Evolutionary conservation across 2,888 invertebrate genomes (phyloP), one percentile per base, ranked within the genome.

Genomic region (Bombylius discolor): DNA sequence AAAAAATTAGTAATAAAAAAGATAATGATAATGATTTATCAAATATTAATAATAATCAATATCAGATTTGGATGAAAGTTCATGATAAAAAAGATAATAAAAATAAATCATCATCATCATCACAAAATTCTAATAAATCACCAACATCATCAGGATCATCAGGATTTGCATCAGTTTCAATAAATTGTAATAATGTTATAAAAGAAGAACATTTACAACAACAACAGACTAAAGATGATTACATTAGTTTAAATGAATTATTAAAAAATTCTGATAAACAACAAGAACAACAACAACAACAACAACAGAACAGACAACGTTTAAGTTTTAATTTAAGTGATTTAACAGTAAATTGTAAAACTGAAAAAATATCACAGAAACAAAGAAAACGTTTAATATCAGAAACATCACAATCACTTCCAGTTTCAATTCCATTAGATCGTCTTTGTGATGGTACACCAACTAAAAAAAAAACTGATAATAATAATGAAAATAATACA

Each of bases 361-460:
- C 60, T 1, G 68, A 69, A 23, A 79, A 77, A 65, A 62, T 80
- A 4, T 81, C 81, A 4, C 81, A 81, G 63, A 81, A 80, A 61
- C 78, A 80, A 64, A 70, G 79, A 44, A 81, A 80, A 62, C 73
- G 77, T 47, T 65, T 79, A 47, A 72, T 76, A 8, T 76, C 77
- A 0, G 77, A 77, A 60, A 62, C 23, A 23, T 23, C 23, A 42
- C 39, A 11, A 11, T 11, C 39, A 11, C 4, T 11, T 36, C 36
- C 7, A 60, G 60, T 23, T 57, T 65, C 4, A 39, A 62, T 23
- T 23, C 23, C 23, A 23, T 23, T 23, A 23, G 23, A 23, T 23
- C 23, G 23, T 23, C 1, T 23, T 23, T 23, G 23, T 23, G 1
- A 23, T 23, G 23, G 3, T 23, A 23, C 23, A 23, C 23, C 23